A percentile compares a stretch with the other conserved stretches of the same genome.
Conservation (phyloP, 2,113 vertebrate genomes). For the Esox niger region DNA sequence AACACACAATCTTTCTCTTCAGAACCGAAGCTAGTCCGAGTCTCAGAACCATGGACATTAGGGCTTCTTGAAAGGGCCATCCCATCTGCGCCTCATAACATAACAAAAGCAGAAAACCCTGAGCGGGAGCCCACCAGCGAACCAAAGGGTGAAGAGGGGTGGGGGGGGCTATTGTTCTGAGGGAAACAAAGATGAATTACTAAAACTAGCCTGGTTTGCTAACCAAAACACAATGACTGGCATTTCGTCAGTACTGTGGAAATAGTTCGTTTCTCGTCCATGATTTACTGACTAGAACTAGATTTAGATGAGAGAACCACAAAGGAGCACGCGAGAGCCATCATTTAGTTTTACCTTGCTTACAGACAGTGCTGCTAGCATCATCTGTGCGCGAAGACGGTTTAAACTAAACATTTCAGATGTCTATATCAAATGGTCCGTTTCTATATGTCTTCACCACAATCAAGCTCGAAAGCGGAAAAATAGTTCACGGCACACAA, state of each 20-base stretch:
- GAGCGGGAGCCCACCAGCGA: constrained; percentile 34
- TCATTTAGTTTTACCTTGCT: not conserved
- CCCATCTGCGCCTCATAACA: not conserved
- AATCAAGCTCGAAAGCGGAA: too few species aligned
- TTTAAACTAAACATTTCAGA: not conserved
- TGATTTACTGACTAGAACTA: not conserved
- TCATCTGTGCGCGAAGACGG: not conserved
- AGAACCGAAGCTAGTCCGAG: not conserved
- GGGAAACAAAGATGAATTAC: constrained; percentile 73
- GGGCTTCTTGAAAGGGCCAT: not conserved
- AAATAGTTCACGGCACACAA: too few species aligned
- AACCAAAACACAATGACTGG: not conserved
- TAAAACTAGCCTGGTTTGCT: constrained; percentile 50
- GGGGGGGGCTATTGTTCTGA: constrained; percentile 69
- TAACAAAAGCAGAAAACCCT: constrained; percentile 13
- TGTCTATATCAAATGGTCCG: too few species aligned
- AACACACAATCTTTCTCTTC: not conserved
- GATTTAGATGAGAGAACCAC: not conserved
- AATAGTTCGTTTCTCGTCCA: too few species aligned
- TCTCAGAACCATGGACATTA: not conserved
- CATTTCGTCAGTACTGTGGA: not conserved
- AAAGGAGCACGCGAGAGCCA: not conserved
- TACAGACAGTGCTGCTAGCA: not conserved
- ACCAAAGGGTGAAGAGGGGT: constrained; percentile 13
- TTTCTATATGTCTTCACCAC: too few species aligned